phyloP scores from a whole-genome alignment of 2,113 vertebrate genomes.

The Ptyas mucosa region DNA sequence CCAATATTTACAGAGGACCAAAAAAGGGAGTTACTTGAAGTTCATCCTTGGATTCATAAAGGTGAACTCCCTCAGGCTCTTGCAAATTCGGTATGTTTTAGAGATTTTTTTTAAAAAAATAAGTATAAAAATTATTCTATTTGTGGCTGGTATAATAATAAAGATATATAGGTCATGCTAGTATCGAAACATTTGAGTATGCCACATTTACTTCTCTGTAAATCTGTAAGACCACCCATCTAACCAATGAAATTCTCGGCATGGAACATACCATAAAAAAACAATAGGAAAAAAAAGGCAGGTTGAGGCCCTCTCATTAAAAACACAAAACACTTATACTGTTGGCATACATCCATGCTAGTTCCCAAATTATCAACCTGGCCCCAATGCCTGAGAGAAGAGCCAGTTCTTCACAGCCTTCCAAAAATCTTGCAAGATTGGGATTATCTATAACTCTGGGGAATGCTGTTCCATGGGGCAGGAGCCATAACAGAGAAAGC shows the following conservation, averaged over 20 bases:
- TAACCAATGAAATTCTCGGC: not conserved
- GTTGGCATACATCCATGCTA: not conserved
- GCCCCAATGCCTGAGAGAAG: not conserved
- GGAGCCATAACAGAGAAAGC: not conserved
- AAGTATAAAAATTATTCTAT: not conserved
- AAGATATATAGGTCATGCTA: not conserved
- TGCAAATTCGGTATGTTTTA: conserved; percentile 73
- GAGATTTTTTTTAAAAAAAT: not conserved
- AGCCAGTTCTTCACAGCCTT: not conserved
- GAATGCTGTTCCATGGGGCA: not conserved
- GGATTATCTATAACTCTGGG: not conserved
- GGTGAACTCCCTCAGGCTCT: conserved; percentile 80
- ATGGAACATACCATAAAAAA: not conserved
- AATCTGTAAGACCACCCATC: not conserved
- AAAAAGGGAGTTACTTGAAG: conserved; percentile 81
- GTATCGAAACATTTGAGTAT: not conserved
- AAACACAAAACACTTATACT: not conserved
- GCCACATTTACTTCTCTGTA: not conserved
- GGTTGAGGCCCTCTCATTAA: not conserved
- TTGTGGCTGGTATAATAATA: not conserved
- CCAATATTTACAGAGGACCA: conserved; percentile 85
- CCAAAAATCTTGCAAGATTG: not conserved
- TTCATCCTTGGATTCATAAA: conserved; percentile 87
- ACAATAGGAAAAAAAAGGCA: not conserved
- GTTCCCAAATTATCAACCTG: not conserved